Evolutionary conservation across 2,797 vertebrate genomes (phyloP), one percentile per base, ranked within the genome.

Genomic region (Eleutherodactylus coqui): DNA sequence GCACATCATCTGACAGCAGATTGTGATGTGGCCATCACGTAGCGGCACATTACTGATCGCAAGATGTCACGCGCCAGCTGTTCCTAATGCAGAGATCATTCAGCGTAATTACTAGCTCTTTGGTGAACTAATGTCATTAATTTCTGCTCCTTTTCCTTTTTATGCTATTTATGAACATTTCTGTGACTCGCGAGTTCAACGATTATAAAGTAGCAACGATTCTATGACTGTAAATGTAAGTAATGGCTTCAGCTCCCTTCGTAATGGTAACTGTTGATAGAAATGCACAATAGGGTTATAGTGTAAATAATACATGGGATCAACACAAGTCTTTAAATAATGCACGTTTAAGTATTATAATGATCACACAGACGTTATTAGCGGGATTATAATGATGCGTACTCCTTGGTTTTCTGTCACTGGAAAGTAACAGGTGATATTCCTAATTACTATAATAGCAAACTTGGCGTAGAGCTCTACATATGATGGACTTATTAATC

Each of bases 361-460:
- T 72, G 80, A 82, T 82, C 70, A 53, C 49, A 38, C 41, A 79
- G 58, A 76, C 43, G 10, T 83, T 70, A 84, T 78, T 85, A 53
- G 41, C 41, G 58, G 51, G 53, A 62, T 84, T 84, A 64, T 79
- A 79, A 84, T 77, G 73, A 75, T 55, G 51, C 27, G 53, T 32
- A 72, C 70, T 72, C 49, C 41, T 81, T 64, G 49, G 29, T 45
- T 80, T 84, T 80, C 82, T 81, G 32, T 41, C 69, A 36, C 41
- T 75, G 27, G 53, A 75, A 72, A 90, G 49, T 83, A 84, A 83
- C 88, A 91, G 88, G 85, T 80, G 29, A 85, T 78, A 75, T 75
- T 87, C 89, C 90, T 86, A 89, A 92, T 93, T 90, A 91, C 88
- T 88, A 90, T 92, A 87, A 90, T 89, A 79, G 88, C 88, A 87